A percentile compares a stretch with the other conserved stretches of the same genome.
Evolutionary conservation across 2,888 invertebrate genomes (phyloP).

Genomic region (Lasioglossum zephyrum): DNA sequence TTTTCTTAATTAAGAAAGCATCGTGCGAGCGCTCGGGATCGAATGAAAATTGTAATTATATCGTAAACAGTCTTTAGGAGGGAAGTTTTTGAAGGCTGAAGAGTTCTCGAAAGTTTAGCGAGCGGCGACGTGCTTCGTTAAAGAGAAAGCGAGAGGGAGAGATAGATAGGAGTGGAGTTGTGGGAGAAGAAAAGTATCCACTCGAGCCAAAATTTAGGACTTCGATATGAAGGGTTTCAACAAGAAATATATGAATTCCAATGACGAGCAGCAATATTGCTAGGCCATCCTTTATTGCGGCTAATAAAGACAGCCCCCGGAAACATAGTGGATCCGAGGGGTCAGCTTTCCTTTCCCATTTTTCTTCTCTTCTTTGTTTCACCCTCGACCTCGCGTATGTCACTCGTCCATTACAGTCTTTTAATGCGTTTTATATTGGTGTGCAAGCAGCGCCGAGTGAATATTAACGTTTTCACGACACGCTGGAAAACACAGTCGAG

Average conservation of each 20-base stretch:
- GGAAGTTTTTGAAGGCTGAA: constrained; percentile 11
- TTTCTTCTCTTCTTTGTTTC: constrained; percentile 21
- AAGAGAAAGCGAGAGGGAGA: constrained; percentile 9
- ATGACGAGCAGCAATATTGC: constrained; percentile 74
- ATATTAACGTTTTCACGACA: constrained; percentile 25
- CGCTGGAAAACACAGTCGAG: neutral
- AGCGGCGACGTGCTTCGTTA: constrained; percentile 26
- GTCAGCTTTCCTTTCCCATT: constrained; percentile 49
- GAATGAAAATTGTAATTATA: constrained; percentile 16
- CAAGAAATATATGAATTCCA: constrained; percentile 77
- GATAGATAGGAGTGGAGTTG: neutral
- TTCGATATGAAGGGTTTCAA: constrained; percentile 69
- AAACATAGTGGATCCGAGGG: constrained; percentile 41
- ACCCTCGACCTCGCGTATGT: neutral
- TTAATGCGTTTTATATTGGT: constrained; percentile 18
- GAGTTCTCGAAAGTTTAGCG: neutral
- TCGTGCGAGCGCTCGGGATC: neutral
- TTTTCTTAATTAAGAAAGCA: neutral
- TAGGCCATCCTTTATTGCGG: constrained; percentile 70
- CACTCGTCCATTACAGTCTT: constrained; percentile 21
- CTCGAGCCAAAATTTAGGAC: constrained; percentile 71
- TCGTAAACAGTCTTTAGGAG: constrained; percentile 7
- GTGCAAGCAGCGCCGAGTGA: constrained; percentile 8
- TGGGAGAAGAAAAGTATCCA: constrained; percentile 55
- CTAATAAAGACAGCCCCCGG: constrained; percentile 67